A percentile compares a stretch with the other conserved stretches of the same genome.
phyloP scores from a whole-genome alignment of 2,113 vertebrate genomes.

The Crocuta crocuta region DNA sequence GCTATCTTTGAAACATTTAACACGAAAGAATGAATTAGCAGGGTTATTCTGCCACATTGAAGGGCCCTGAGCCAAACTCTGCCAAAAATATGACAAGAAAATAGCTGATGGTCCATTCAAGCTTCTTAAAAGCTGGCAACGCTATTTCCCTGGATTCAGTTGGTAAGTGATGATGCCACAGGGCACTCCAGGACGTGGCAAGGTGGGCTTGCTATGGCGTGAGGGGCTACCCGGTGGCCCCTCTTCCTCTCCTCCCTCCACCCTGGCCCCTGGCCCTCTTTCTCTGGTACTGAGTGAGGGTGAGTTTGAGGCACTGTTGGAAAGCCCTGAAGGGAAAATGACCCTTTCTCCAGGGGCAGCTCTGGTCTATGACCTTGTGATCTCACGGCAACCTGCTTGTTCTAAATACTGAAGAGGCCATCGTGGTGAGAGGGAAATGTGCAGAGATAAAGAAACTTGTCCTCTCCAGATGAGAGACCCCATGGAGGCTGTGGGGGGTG shows the following conservation, averaged over 20 bases:
- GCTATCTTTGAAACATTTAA: not conserved
- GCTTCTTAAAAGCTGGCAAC: not conserved
- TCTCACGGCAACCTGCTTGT: not conserved
- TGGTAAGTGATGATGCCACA: not conserved
- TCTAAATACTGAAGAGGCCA: not conserved
- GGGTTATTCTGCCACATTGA: not conserved
- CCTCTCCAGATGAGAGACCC: not conserved
- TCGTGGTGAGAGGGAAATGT: not conserved
- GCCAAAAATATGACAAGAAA: slow-evolving; percentile 33
- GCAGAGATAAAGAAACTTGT: not conserved
- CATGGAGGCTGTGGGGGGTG: no score
- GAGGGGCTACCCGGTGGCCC: not conserved
- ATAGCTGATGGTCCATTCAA: not conserved
- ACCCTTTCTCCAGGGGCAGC: not conserved
- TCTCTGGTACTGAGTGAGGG: not conserved
- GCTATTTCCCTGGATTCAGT: not conserved
- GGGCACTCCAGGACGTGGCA: not conserved
- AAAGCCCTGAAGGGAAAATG: not conserved
- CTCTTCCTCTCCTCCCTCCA: not conserved
- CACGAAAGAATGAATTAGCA: not conserved
- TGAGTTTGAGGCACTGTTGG: not conserved
- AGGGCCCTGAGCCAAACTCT: not conserved
- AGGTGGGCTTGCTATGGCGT: rapidly evolving
- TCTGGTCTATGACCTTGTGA: not conserved
- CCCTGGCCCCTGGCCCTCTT: rapidly evolving